Evolutionary conservation across 2,888 invertebrate species (phyloP), one percentile per base, ranked within the genome.

Genomic region (Microplitis deprimator): DNA sequence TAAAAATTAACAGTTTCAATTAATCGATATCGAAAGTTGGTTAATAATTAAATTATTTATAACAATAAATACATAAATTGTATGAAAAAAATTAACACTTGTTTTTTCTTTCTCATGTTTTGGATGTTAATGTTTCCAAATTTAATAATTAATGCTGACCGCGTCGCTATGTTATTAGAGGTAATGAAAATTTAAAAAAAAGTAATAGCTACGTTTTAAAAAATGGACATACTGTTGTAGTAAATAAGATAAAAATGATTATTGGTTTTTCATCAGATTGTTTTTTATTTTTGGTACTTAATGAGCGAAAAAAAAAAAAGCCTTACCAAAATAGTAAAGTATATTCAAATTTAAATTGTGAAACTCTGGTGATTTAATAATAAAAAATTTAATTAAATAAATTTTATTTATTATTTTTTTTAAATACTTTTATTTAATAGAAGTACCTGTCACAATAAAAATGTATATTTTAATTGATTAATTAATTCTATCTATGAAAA

Each of bases 201-300:
- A n/a, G 16, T 5, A 7, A 67, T 29, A 38, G 65, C 16, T 29
- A 73, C 16, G n/a, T 73, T 74, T 70, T 65, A 59, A 67, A 65
- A 68, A 61, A 39, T 73, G 65, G 64, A 74, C 62, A 67, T 50
- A 59, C 41, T 73, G 69, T 39, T 69, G 64, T 77, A 73, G 73
- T 40, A 60, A n/a, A 72, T 68, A 68, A 61, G 67, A 7, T 41
- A 76, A 61, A 13, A 29, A 62, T n/a, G 1, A 60, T 70, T 60
- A 29, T 17, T 72, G 16, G 16, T 72, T 62, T 50, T 5, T 50
- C 29, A 29, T 50, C 50, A 50, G 50, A 50, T 13, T 50, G 50
- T 62, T 62, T 62, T 16, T 62, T 20, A 62, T 62, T n/a, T 20
- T 17, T 62, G 62, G 62, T 62, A 62, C 50, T 13, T 50, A 13